These are phyloP conservation scores for Monomorium pharaonis DNA, from an alignment of 1,140 invertebrate species.

Conservation along the genomic window DNA sequence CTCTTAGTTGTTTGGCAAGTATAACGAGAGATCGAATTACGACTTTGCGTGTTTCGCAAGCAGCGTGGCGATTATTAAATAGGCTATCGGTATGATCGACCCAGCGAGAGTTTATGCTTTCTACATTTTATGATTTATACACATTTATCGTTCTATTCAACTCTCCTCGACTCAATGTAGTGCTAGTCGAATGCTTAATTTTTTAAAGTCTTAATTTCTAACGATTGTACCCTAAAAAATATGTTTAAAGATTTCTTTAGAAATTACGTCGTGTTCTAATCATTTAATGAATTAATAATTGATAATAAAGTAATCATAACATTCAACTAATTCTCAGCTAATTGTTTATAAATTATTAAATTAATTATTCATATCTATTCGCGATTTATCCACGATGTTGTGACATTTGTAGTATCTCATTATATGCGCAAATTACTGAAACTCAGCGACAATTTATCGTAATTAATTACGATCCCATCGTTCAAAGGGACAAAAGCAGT, in stretches of 20 bases:
- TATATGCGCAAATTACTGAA: neutral
- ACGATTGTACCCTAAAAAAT: neutral
- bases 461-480: neutral
- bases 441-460: neutral
- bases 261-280: neutral
- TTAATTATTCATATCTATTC: neutral
- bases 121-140: slow-evolving; percentile 20
- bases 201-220: neutral
- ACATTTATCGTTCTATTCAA: neutral
- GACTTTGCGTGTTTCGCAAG: slow-evolving; percentile 44
- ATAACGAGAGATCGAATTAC: slow-evolving; percentile 40
- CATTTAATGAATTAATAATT: neutral
- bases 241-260: neutral
- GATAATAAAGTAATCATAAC: neutral
- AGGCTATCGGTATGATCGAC: slow-evolving; percentile 55
- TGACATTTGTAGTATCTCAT: neutral
- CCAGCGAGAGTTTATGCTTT: neutral
- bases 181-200: neutral
- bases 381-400: neutral
- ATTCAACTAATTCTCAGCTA: neutral
- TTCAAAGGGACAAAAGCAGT: slow-evolving; percentile 1
- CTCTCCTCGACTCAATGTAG: neutral
- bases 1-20: neutral
- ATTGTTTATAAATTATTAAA: slow-evolving; percentile 1
- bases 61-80: slow-evolving; percentile 45